Conservation (phyloP, 2,797 vertebrate species). For the Gadopsis bispinosus region DNA sequence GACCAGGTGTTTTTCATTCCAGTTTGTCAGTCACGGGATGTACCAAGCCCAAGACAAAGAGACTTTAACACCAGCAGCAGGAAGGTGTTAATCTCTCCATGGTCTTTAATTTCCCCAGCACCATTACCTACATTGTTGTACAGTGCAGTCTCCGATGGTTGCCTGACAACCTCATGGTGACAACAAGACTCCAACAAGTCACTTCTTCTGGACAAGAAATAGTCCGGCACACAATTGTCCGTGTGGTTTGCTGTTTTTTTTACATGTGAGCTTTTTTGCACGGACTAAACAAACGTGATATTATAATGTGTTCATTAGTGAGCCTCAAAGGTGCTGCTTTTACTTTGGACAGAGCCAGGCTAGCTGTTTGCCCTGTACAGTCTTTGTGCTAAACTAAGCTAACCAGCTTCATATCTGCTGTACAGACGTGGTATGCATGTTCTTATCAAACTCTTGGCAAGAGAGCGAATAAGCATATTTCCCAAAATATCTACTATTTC, state of each 20-base stretch:
- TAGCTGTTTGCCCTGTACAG: background rate
- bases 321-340: slow-evolving; percentile 3
- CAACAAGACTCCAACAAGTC: background rate
- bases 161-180: background rate
- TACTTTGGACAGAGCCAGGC: background rate
- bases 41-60: background rate
- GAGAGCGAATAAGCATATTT: background rate
- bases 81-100: background rate
- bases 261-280: background rate
- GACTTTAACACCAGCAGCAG: background rate
- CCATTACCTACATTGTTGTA: slow-evolving; percentile 7
- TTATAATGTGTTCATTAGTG: background rate
- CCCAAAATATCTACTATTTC: background rate
- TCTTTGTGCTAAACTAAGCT: slow-evolving; percentile 1
- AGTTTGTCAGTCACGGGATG: background rate
- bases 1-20: slow-evolving; percentile 2
- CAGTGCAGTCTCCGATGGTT: background rate
- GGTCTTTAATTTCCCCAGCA: background rate
- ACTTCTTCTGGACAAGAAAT: background rate
- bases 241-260: background rate
- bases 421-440: background rate
- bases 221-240: background rate
- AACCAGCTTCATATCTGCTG: background rate
- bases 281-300: background rate
- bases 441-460: background rate